phyloP scores from a whole-genome alignment of 92 coral and sea anemone genomes.

The Actinernus sp. region DNA sequence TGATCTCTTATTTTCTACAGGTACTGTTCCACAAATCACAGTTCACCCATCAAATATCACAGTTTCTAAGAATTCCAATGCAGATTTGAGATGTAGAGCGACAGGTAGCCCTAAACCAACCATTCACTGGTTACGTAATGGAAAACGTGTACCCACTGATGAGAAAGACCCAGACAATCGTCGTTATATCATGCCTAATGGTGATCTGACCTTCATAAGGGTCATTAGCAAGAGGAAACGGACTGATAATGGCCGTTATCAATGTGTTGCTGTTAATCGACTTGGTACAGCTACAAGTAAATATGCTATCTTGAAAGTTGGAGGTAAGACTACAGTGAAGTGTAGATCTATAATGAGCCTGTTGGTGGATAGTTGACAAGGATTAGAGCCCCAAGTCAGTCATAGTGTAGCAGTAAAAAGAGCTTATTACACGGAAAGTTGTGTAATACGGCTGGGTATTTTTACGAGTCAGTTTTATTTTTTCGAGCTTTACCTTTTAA shows the following conservation, averaged over 20 bases:
- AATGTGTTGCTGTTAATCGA: conserved; percentile 81
- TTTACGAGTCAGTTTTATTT: no score
- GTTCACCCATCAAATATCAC: conserved; percentile 62
- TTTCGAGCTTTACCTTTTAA: no score
- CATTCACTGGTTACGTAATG: conserved; percentile 84
- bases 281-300: conserved; percentile 73
- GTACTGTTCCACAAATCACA: conserved; percentile 47
- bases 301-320: conserved; percentile 73
- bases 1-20: no score
- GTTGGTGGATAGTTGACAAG: no score
- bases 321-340: no score
- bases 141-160: conserved; percentile 56
- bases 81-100: conserved; percentile 72
- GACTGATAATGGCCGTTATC: conserved; percentile 85
- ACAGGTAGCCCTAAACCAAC: conserved; percentile 68
- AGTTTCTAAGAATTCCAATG: conserved; percentile 66
- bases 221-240: conserved; percentile 51
- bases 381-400: no score
- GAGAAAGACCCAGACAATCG: conserved; percentile 47
- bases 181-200: conserved; percentile 54
- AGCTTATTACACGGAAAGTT: no score
- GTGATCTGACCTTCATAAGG: conserved; percentile 64
- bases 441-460: no score
- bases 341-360: no score
- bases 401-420: no score